Conservation (phyloP, 2,113 vertebrate species). For the Acanthochromis polyacanthus region DNA sequence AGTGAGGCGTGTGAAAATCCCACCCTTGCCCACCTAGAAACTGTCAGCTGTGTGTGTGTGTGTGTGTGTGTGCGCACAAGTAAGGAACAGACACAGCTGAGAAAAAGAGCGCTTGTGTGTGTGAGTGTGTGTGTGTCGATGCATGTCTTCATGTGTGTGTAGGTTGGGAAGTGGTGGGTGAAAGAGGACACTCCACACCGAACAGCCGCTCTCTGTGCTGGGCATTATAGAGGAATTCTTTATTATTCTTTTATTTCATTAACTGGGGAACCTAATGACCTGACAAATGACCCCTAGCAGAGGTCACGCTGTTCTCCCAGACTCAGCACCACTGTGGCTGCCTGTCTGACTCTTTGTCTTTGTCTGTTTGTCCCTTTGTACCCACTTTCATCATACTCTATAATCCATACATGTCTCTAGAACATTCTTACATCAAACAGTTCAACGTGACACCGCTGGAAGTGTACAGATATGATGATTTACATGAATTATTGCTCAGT, state of each 20-base stretch:
- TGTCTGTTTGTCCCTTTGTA: constrained; percentile 10
- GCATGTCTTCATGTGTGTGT: constrained; percentile 11
- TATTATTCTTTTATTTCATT: constrained; percentile 76
- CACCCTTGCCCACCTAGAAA: constrained; percentile 76
- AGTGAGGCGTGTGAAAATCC: constrained; percentile 82
- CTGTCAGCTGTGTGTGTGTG: constrained; percentile 56
- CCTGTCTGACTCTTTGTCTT: constrained; percentile 18
- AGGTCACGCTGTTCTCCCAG: constrained; percentile 30
- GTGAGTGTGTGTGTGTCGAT: neutral
- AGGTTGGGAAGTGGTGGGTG: constrained; percentile 54
- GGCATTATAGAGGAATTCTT: constrained; percentile 65
- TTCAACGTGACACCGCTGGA: neutral
- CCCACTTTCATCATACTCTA: neutral
- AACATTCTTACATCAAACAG: neutral
- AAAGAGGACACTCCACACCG: constrained; percentile 51
- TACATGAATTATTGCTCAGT: neutral
- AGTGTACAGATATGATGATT: neutral
- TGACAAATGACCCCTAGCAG: constrained; percentile 61
- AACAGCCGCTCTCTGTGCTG: constrained; percentile 63
- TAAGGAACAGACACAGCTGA: constrained; percentile 6
- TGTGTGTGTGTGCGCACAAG: constrained; percentile 13
- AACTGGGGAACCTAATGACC: constrained; percentile 71
- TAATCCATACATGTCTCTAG: constrained; percentile 2
- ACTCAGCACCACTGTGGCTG: constrained; percentile 21
- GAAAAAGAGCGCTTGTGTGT: constrained; percentile 23